These are phyloP conservation scores for Geophilus truncorum DNA, from an alignment of 2,888 invertebrate species.

Conservation along the genomic window DNA sequence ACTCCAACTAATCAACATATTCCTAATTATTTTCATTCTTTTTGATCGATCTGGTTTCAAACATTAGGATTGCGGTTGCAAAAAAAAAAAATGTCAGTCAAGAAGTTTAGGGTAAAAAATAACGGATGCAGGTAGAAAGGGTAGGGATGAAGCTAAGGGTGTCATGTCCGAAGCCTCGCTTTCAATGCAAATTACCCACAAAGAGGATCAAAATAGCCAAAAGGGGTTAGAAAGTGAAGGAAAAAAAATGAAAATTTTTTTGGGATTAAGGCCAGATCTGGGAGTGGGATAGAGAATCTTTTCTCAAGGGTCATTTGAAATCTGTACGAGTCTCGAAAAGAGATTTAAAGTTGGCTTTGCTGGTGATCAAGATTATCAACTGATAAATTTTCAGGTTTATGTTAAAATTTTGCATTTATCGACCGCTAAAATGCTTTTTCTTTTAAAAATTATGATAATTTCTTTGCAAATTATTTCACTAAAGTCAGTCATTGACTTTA, in stretches of 20 bases:
- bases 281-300: neutral
- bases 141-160: neutral
- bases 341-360: neutral
- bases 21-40: neutral
- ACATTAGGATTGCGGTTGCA: neutral
- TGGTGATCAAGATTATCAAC: no score
- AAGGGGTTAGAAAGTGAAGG: neutral
- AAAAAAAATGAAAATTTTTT: neutral
- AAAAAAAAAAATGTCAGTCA: neutral
- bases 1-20: neutral
- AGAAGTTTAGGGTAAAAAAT: neutral
- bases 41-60: neutral
- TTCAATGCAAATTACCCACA: conserved; percentile 16
- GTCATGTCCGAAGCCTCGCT: conserved; percentile 11
- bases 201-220: conserved; percentile 12
- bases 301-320: neutral
- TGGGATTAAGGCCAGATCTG: neutral
- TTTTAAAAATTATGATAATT: no score
- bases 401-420: no score
- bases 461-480: no score
- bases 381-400: no score
- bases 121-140: neutral
- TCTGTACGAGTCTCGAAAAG: neutral
- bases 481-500: no score
- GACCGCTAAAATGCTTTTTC: no score